These are phyloP conservation scores for Ambastaia sidthimunki DNA, from an alignment of 2,797 vertebrate species.

Conservation along the genomic window DNA sequence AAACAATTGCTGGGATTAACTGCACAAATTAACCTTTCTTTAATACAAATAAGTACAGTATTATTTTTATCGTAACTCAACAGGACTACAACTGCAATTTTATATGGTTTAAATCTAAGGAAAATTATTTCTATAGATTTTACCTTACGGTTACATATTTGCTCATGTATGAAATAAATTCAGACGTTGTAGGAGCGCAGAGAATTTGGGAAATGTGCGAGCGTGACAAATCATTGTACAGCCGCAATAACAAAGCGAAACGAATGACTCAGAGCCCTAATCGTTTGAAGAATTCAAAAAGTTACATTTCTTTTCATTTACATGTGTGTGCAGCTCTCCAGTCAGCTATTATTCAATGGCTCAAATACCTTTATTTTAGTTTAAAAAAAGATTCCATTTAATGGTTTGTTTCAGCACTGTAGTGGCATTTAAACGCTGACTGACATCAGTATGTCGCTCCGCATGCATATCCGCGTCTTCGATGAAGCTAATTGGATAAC, in stretches of 20 bases:
- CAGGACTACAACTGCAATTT: neutral
- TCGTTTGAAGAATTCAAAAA: slow-evolving; percentile 37
- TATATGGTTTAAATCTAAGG: neutral
- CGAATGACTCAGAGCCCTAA: slow-evolving; percentile 50
- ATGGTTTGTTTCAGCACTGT: slow-evolving; percentile 28
- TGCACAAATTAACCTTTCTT: neutral
- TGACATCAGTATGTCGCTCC: slow-evolving; percentile 72
- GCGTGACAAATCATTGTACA: slow-evolving; percentile 25
- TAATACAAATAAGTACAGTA: no score
- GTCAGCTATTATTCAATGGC: slow-evolving; percentile 22
- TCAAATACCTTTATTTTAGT: slow-evolving; percentile 37
- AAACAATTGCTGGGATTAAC: slow-evolving; percentile 20
- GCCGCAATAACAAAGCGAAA: slow-evolving; percentile 27
- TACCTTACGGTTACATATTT: neutral
- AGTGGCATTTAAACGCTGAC: slow-evolving; percentile 35
- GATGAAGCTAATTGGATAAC: slow-evolving; percentile 82
- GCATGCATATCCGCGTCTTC: slow-evolving; percentile 73
- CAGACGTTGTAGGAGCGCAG: neutral
- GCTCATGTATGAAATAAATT: slow-evolving; percentile 4
- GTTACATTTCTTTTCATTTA: slow-evolving; percentile 23
- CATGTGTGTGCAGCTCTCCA: slow-evolving; percentile 4
- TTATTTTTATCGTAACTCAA: neutral
- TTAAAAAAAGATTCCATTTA: slow-evolving; percentile 40
- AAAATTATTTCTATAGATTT: neutral
- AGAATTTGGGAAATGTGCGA: neutral